Base-by-base conservation (phyloP, 2,113 vertebrate species). In the Piprites chloris region DNA sequence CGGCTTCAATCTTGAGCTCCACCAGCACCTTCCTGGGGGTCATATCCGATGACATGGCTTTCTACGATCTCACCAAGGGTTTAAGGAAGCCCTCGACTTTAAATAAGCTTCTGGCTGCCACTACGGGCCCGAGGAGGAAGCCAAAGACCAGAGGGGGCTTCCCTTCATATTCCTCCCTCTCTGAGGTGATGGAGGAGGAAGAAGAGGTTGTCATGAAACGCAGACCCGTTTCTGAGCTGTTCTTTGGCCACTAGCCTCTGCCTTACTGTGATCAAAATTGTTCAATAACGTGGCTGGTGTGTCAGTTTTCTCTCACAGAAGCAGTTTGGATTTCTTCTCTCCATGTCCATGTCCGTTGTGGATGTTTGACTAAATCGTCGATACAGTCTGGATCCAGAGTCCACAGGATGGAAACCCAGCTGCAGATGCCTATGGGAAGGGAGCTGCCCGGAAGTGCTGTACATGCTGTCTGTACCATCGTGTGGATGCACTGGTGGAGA, bases 51-150 rank as follows among this genome's bases (percentile, higher is more conserved):
- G 98, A 97, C 86, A 98, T 98, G 56, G 94, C 97, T 56, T 96
- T 99, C 67, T 98, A 95, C 1, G 99, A 99, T 21, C 94, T 98
- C 67, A 96, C 98, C 69, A 99, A 98, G 67, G 98, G 98, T 39
- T 84, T 98, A 32, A 98, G 92, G 93, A 98, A 97, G 73, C 97
- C 98, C 1, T 89, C 98, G 3, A 98, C 98, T 7, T 97, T 99
- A 24, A 98, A 98, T 92, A 99, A 98, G 71, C 97, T 99, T 58
- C 98, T 99, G 91, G 98, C 98, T 47, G 97, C 98, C 19, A 97
- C 98, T 4, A 62, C 96, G 0, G 98, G 91, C 22, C 92, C 97
- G 1, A 99, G 97, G 90, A 99, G 98, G 90, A 99, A 98, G 97
- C 78, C 97, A 7, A 99, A 98, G 96, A 95, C 92, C 59, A 98